Conservation (phyloP, 2,113 vertebrate species). For the Nothobranchius kuhntae region DNA sequence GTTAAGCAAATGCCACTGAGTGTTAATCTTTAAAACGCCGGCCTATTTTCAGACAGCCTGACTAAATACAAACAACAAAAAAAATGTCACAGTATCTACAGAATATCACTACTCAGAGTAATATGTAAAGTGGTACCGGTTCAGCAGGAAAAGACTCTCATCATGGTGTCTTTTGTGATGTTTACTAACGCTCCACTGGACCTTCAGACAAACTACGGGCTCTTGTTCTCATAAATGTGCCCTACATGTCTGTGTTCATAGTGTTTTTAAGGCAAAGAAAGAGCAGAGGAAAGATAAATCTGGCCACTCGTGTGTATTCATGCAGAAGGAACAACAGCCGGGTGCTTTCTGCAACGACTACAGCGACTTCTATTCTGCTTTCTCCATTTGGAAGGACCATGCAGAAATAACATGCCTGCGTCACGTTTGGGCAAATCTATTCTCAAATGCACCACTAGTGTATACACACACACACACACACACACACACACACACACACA, state of each 20-base stretch:
- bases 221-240: constrained; percentile 66
- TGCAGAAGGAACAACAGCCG: constrained; percentile 67
- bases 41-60: constrained; percentile 20
- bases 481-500: background rate
- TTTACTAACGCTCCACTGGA: constrained; percentile 46
- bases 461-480: background rate
- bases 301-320: constrained; percentile 68
- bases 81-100: no score
- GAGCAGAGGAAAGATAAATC: constrained; percentile 64
- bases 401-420: constrained; percentile 54
- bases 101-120: background rate
- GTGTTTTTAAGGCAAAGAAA: constrained; percentile 42
- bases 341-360: constrained; percentile 50
- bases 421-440: background rate
- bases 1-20: constrained; percentile 20
- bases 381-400: constrained; percentile 4
- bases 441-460: no score
- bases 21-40: constrained; percentile 50
- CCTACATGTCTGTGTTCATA: constrained; percentile 58
- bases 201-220: constrained; percentile 45
- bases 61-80: background rate
- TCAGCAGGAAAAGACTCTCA: constrained; percentile 29
- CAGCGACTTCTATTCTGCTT: constrained; percentile 43
- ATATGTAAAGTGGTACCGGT: constrained; percentile 8
- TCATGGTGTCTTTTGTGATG: constrained; percentile 13